Base-by-base conservation (phyloP, 1,140 invertebrate genomes). In the Drosophila santomea region DNA sequence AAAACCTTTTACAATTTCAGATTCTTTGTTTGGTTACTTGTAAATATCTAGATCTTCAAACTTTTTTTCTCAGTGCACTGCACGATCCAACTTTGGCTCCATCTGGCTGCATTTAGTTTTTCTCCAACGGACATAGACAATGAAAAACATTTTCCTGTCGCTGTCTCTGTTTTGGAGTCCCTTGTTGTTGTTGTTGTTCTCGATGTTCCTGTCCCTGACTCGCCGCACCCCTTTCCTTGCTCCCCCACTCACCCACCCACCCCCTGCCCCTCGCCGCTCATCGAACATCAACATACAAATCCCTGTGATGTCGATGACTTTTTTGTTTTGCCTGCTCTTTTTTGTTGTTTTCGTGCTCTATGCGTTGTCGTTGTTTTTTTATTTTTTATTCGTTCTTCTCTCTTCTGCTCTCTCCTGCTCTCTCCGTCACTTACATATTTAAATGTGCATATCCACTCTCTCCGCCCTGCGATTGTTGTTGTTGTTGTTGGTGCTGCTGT, bases 101-200 rank as follows among this genome's bases (percentile, higher is more conserved):
- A 61, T 61, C 67, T 63, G 74, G 54, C 51, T 28, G 20, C 28
- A 43, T 62, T 54, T 81, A 69, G 84, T 45, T 89, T 88, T 88
- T 88, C 67, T 57, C 76, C 83, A 80, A 77, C 67, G 81, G 45
- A 59, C 80, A 66, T 47, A 72, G 68, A 88, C 83, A 88, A 88
- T 88, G 79, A 77, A 89, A 80, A 88, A 89, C 76, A 88, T 88
- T 88, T 88, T 88, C 83, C 83, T 89, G 83, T 73, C 79, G 54
- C 64, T 41, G 68, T 48, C 62, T 55, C 57, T 38, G 63, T 67
- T 78, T 45, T 45, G 44, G 43, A 20, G 54, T 54, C 51, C 28
- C 6, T 25, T 50, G 25, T 45, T 38, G 47, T 52, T 56, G 52
- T 45, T 58, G 45, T 17, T 25, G 23, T 3, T 48, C 41, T 47